Conservation (phyloP, 2,888 invertebrate genomes). For the Heliconius ethilla region DNA sequence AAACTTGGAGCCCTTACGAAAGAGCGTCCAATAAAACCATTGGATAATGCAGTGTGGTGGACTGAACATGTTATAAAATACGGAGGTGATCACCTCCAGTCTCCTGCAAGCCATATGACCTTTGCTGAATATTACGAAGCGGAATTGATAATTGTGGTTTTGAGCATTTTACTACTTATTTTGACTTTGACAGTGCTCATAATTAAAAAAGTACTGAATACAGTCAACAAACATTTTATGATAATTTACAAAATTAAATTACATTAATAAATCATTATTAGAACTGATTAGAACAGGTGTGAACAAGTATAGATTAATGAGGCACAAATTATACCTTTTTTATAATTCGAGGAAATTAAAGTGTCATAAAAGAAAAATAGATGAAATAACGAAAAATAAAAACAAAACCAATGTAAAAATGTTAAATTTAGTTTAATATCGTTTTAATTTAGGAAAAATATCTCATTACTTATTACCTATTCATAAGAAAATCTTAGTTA, state of each 20-base stretch:
- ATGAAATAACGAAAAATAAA: too few relatives aligned
- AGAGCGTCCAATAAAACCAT: constrained; percentile 48
- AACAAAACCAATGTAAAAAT: background rate
- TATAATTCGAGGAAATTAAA: too few relatives aligned
- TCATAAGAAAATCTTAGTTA: background rate
- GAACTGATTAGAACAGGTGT: background rate
- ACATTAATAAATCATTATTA: background rate
- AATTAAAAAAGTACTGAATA: background rate
- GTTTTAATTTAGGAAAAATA: constrained; percentile 5
- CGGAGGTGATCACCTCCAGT: constrained; percentile 50
- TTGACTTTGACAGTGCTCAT: background rate
- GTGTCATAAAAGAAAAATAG: too few relatives aligned
- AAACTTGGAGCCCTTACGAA: constrained; percentile 45
- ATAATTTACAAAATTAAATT: background rate
- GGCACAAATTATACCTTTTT: too few relatives aligned
- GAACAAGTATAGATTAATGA: too few relatives aligned
- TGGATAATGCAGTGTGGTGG: constrained; percentile 58
- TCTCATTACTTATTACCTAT: background rate
- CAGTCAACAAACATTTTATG: background rate
- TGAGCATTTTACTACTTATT: background rate
- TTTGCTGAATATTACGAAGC: constrained; percentile 49
- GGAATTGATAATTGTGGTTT: constrained; percentile 37
- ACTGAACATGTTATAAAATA: constrained; percentile 53
- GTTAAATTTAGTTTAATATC: background rate
- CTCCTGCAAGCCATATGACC: constrained; percentile 49